Base-by-base conservation (phyloP, 2,888 invertebrate genomes). In the Melanophora roralis region DNA sequence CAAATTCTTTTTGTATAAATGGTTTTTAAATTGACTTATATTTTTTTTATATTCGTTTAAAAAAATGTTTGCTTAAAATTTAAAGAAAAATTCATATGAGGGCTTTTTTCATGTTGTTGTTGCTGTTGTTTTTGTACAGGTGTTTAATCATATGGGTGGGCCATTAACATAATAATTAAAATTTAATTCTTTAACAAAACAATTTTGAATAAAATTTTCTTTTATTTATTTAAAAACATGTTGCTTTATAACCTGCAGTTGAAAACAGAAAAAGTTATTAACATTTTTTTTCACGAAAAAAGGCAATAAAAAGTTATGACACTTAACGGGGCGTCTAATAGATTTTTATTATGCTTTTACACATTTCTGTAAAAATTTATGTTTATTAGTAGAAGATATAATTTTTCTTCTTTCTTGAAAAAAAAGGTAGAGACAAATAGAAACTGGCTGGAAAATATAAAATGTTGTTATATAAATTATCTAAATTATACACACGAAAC, bases 301-400 rank as follows among this genome's bases (percentile, higher is more conserved):
- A 27, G 38, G 43, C 14, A 7, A 19, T 32, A 49, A 55, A 65
- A 65, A 59, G 43, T 51, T 64, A 69, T 77, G 67, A 74, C 73
- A 74, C 1, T 43, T 64, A 80, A 74, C 76, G 55, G 73, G 64
- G 55, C 49, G 34, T 59, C 62, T 74, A 77, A 77, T 69, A 55
- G 55, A 55, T 23, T 69, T 62, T 64, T 12, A 36, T 62, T n/a
- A 21, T 19, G 11, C 36, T 43, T 38, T 64, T 64, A 59, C 9
- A 43, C n/a, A 38, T 62, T 55, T 14, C 12, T 21, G 7, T 5
- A 1, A 23, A 43, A 51, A 51, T 2, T 21, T 19, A n/a, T 14
- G 14, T 14, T 49, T 14, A 36, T 21, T 23, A 5, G 14, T 16
- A 53, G 6, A 5, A 27, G 27, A 27, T 27, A 27, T 5, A 5